These are phyloP conservation scores for Hypomesus transpacificus DNA, from an alignment of 2,113 vertebrate genomes.

Conservation along the genomic window DNA sequence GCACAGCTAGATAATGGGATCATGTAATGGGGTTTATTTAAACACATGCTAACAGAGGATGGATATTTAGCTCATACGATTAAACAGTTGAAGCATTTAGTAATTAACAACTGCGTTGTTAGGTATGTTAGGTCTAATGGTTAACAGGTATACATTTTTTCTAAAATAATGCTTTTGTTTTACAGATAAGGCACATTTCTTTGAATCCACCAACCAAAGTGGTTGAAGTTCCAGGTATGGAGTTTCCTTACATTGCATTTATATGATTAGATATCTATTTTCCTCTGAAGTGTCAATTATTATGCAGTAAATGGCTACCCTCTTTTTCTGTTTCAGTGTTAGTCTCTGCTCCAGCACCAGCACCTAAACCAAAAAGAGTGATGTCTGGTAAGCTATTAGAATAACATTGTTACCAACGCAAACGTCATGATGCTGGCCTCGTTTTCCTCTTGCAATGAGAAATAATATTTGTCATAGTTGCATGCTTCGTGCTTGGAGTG, in stretches of 20 bases:
- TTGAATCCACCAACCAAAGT: slow-evolving; percentile 57
- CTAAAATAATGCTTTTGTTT: slow-evolving; percentile 30
- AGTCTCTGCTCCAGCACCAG: slow-evolving; percentile 48
- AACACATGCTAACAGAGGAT: too few relatives aligned
- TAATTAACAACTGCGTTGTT: too few relatives aligned
- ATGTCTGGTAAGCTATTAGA: slow-evolving; percentile 70
- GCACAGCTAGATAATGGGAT: too few relatives aligned
- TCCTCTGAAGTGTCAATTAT: neutral
- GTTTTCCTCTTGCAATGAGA: neutral
- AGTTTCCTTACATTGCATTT: neutral
- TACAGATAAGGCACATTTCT: slow-evolving; percentile 78
- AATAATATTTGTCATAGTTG: too few relatives aligned
- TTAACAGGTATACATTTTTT: neutral
- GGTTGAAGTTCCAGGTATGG: slow-evolving; percentile 72
- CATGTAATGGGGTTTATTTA: too few relatives aligned
- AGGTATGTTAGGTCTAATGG: too few relatives aligned
- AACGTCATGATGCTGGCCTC: neutral
- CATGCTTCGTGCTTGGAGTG: too few relatives aligned
- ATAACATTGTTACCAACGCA: neutral
- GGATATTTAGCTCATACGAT: too few relatives aligned
- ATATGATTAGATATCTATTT: neutral
- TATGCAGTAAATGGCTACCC: slow-evolving; percentile 5
- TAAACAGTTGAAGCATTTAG: too few relatives aligned
- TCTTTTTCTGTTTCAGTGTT: slow-evolving; percentile 63
- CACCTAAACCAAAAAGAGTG: slow-evolving; percentile 67